Evolutionary conservation across 2,888 invertebrate species (phyloP), one percentile per base, ranked within the genome.

Genomic region (Chymomyza amoena): DNA sequence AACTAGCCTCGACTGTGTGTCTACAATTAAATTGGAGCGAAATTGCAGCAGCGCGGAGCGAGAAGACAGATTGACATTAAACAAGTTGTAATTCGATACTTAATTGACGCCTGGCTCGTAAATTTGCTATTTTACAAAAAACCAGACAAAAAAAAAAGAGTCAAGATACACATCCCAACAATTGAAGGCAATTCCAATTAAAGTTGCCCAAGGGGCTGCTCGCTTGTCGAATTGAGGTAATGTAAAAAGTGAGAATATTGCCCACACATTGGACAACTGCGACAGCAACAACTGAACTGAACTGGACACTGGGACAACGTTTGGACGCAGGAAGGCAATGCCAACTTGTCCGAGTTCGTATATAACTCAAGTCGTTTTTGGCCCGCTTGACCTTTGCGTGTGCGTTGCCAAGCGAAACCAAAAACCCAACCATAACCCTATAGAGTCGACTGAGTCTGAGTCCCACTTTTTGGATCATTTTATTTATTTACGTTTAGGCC

Each of bases 41-140:
- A 79, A 82, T 78, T 77, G 69, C 73, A 75, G 67, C 50, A 70
- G 66, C 66, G 36, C 75, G 67, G 69, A 67, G 73, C 71, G 67
- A 76, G 69, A 75, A 75, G 83, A 84, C 88, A 84, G 84, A 86
- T 88, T 90, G 90, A 90, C 91, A 90, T 89, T 89, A 90, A 90
- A 90, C 90, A 91, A 90, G 89, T 88, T 91, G 91, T 91, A 91
- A 91, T 91, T 91, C 89, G 91, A 91, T 91, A 91, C 90, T 90
- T 91, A 91, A 91, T 91, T 90, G 91, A 91, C 91, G 90, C 90
- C 90, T 88, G 87, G 89, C 87, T 90, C 90, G 90, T 91, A 91
- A 91, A 91, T 90, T 90, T 88, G 89, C 90, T 90, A 87, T 89
- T 87, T 89, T 77, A 68, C 68, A 60, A 15, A 18, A 51, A 15